Base-by-base conservation (phyloP, 2,888 invertebrate genomes). In the Ischnura elegans region DNA sequence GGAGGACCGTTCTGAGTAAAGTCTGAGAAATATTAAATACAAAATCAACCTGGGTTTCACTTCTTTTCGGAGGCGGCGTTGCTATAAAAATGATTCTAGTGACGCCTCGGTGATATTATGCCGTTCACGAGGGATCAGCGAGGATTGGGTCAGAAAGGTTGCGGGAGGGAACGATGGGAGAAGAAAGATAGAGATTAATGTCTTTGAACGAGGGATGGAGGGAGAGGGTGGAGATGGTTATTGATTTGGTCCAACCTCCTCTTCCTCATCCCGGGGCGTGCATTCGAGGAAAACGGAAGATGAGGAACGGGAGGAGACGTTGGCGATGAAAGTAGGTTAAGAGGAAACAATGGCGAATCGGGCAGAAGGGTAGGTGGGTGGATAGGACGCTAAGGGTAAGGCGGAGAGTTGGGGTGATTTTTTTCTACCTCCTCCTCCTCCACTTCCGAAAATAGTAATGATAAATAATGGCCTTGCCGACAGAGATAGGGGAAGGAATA, bases 131-230 rank as follows among this genome's bases (percentile, higher is more conserved):
- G 42, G 16, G 90, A 36, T 42, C 43, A n/a, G n/a, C 55, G 61
- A 13, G 25, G 61, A 45, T 25, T 21, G 43, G 61, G 43, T n/a
- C 21, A 55, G 55, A 42, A 55, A 10, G 0, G 25, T 25, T 25
- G 55, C 1, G 19, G 25, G 19, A 55, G 55, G 21, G 87, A 55
- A 29, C 10, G 29, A 25, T 10, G 36, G 13, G 87, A 61, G 87
- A 55, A 43, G 61, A 46, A 21, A 61, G 55, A 87, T 51, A 42
- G 87, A 87, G 90, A 90, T 90, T 90, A 90, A 90, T 90, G 90
- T 90, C 55, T 90, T 90, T 42, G 45, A 45, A 46, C 36, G 45
- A 45, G n/a, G 46, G 86, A 46, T 3, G 86, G 36, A 25, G 25
- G 16, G 85, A 25, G n/a, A 25, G 16, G 86, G 86, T 55, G 36